These are phyloP conservation scores for Druceiella hillmani DNA, from an alignment of 2,888 invertebrate species.

Conservation along the genomic window DNA sequence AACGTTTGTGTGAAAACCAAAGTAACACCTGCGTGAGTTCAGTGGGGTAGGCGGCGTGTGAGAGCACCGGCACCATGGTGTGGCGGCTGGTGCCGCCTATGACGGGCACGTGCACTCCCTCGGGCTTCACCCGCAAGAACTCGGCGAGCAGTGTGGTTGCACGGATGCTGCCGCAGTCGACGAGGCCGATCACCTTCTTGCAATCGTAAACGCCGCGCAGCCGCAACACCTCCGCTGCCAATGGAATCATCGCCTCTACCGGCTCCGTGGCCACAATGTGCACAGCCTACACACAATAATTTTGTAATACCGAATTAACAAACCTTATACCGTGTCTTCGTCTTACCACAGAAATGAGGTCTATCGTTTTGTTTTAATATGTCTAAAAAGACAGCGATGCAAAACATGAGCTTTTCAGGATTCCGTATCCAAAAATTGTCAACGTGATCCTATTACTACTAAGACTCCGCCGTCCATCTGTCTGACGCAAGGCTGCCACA, in stretches of 20 bases:
- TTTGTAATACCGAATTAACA: slow-evolving; percentile 9
- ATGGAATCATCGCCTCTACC: slow-evolving; percentile 67
- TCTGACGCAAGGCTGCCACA: too few species aligned
- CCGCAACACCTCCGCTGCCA: slow-evolving; percentile 63
- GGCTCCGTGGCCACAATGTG: slow-evolving; percentile 46
- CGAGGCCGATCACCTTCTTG: slow-evolving; percentile 55
- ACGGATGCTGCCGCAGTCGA: slow-evolving; percentile 64
- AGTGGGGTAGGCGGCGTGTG: slow-evolving; percentile 55
- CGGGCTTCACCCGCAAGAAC: slow-evolving; percentile 54
- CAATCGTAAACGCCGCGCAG: slow-evolving; percentile 40
- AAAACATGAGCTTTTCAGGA: too few species aligned
- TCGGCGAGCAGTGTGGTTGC: slow-evolving; percentile 67
- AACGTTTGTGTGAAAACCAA: too few species aligned
- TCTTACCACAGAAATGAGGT: too few species aligned
- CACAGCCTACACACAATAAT: too few species aligned
- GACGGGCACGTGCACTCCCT: slow-evolving; percentile 59
- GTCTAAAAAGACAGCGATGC: too few species aligned
- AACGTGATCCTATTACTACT: too few species aligned
- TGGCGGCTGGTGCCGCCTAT: slow-evolving; percentile 63
- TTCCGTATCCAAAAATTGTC: too few species aligned
- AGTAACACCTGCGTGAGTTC: too few species aligned
- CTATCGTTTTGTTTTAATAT: too few species aligned
- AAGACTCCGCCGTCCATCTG: too few species aligned
- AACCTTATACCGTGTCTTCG: too few species aligned
- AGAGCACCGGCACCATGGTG: slow-evolving; percentile 67